Base-by-base conservation (phyloP, 2,888 invertebrate genomes). In the Drosophila buzzatii region DNA sequence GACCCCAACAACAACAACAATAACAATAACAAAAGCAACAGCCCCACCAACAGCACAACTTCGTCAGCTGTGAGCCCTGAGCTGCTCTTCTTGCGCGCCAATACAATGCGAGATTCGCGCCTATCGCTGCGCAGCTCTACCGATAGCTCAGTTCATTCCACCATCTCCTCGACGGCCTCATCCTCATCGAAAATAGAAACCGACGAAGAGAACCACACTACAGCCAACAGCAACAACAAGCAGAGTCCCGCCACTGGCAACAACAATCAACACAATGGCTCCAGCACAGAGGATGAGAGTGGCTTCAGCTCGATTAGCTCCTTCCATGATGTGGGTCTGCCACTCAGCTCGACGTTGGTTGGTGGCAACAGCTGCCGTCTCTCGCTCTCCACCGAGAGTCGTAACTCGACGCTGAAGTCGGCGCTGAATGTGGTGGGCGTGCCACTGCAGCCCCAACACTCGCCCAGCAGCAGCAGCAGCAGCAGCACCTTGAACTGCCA, bases 281-380 rank as follows among this genome's bases (percentile, higher is more conserved):
- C 92, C 33, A 92, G 91, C 69, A 93, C 93, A 1, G 97, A 97
- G 91, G 97, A 97, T 85, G 97, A 97, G 92, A 97, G 97, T 90
- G 97, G 97, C 35, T 97, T 97, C 92, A 97, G 97, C 16, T 97
- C 97, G 10, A 96, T 97, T 94, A 97, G 95, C 92, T 97, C 97
- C 9, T 97, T 97, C 91, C 96, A 97, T 93, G 97, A 97, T 90
- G 95, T 97, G 53, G 96, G 96, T 14, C 93, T 97, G 85, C 96
- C 96, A 3, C 59, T 91, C 1, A 88, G 86, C 62, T 92, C 92
- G 6, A 92, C 92, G 0, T 57, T 91, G 68, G 77, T 91, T 14
- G 69, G 49, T 0, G 69, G 56, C 62, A 70, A 45, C 33, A 59
- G 52, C 12, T 65, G 78, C 18, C 85, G 88, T 5, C 58, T 76